phyloP scores from a whole-genome alignment of 2,888 invertebrate genomes.

The Campoplex capitator region DNA sequence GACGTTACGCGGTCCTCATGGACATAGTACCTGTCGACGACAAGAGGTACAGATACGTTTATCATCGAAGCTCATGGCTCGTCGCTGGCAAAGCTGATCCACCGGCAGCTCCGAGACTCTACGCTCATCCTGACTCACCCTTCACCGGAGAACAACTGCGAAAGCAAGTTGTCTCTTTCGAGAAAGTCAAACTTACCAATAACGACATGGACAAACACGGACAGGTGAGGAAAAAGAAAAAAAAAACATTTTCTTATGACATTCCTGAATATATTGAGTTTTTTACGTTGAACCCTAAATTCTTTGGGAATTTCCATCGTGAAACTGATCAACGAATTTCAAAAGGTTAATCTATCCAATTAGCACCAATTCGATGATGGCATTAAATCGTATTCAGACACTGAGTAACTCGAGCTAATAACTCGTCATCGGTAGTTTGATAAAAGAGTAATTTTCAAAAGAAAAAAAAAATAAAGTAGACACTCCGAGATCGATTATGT shows the following conservation, averaged over 20 bases:
- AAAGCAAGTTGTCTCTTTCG: constrained; percentile 92
- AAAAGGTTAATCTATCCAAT: background rate
- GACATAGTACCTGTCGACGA: constrained; percentile 93
- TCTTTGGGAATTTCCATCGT: background rate
- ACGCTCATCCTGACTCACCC: constrained; percentile 93
- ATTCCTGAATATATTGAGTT: background rate
- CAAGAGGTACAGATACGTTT: constrained; percentile 92
- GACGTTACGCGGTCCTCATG: constrained; percentile 90
- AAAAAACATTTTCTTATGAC: background rate
- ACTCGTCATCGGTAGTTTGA: background rate
- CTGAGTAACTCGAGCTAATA: background rate
- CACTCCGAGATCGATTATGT: constrained; percentile 1
- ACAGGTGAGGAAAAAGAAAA: constrained; percentile 86
- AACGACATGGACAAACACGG: constrained; percentile 93
- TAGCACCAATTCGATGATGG: background rate
- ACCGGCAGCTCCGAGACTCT: constrained; percentile 89
- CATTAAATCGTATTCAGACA: background rate
- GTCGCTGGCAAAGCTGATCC: constrained; percentile 94
- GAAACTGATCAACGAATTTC: background rate
- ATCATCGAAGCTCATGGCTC: constrained; percentile 93
- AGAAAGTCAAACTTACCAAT: constrained; percentile 94
- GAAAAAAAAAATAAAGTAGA: background rate
- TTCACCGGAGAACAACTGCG: constrained; percentile 91
- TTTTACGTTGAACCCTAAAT: background rate
- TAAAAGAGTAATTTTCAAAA: background rate